Base-by-base conservation (phyloP, 2,888 invertebrate genomes). In the Drosophila hamatofila region DNA sequence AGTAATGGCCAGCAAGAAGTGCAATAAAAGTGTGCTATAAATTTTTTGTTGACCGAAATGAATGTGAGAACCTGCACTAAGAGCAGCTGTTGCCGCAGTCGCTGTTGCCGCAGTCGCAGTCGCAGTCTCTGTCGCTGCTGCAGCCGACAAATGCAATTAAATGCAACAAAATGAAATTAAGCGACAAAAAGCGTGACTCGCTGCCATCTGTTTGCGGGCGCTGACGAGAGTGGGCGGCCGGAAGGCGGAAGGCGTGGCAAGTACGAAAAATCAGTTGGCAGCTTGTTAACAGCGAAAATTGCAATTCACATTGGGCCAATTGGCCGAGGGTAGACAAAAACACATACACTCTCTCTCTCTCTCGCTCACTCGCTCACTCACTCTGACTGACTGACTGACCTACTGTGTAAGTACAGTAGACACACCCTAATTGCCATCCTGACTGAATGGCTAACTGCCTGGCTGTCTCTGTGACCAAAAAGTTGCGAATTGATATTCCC, bases 141-240 rank as follows among this genome's bases (percentile, higher is more conserved):
- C 62, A 51, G 73, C 48, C 58, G 58, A 44, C 67, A 71, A 77
- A 77, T 66, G 87, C 87, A 87, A 89, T 87, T 87, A 87, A 85
- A 80, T 83, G 85, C 85, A 77, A 84, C 73, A 54, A 81, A 87
- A 87, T 85, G 73, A 80, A 84, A 83, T 86, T 88, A 86, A 86
- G 79, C 80, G 80, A 65, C 73, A 69, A 70, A 71, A 57, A 67
- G 80, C 87, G 80, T 88, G 88, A 85, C 77, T 72, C 39, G 39
- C 39, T 14, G 39, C 39, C 54, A 54, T 37, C 54, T 39, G 54
- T 54, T 54, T 12, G 25, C 6, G 3, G 12, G 35, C 23, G 54
- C 49, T 30, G 52, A 11, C 52, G 25, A 30, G 37, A n/a, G 54
- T 16, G 21, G 30, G 52, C 18, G 52, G 51, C 33, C 35, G 23